These are phyloP conservation scores for Schizothorax lantsangensis DNA, from an alignment of 2,797 vertebrate species.

Conservation along the genomic window DNA sequence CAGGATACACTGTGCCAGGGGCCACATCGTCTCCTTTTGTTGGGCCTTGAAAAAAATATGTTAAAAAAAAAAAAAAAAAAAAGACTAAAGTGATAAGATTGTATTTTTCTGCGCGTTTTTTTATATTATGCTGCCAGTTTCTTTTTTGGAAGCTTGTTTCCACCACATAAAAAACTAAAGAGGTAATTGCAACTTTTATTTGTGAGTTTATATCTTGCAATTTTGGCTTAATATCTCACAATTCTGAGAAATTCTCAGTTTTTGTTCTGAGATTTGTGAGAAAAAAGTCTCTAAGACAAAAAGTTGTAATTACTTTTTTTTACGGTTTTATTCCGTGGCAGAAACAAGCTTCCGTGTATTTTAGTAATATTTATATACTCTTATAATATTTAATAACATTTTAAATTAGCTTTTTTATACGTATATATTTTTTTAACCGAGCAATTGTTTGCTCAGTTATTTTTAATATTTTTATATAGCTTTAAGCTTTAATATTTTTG, in stretches of 20 bases:
- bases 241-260: no score
- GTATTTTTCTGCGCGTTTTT: neutral
- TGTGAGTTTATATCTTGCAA: no score
- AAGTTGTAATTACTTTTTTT: no score
- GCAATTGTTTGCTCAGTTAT: neutral
- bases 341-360: no score
- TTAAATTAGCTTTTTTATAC: neutral
- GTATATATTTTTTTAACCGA: neutral
- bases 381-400: neutral
- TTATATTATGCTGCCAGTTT: neutral
- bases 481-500: neutral
- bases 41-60: conserved; percentile 71
- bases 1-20: conserved; percentile 84
- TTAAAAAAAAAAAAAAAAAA: neutral
- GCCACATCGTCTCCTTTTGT: conserved; percentile 75
- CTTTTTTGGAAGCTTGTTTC: neutral
- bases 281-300: no score
- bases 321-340: no score
- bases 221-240: no score
- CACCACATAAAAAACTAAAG: neutral
- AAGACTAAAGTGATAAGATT: neutral
- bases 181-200: no score
- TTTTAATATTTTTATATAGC: neutral
- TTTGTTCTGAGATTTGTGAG: no score
- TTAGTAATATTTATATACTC: neutral